Base-by-base conservation (phyloP, 2,888 invertebrate species). In the Hyposoter didymator region DNA sequence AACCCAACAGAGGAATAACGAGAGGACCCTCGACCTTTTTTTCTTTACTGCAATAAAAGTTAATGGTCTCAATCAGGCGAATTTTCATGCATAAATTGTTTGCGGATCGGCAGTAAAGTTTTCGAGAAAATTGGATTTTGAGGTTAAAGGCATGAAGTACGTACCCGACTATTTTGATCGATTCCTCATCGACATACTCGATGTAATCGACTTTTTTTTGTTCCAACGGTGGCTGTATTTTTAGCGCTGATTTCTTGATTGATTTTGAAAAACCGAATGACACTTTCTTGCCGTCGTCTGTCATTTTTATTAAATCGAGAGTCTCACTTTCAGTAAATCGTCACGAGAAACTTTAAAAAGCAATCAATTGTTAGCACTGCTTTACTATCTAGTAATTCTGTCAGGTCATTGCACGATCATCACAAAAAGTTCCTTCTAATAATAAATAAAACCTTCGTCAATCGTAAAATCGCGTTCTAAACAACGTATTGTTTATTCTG, bases 211-310 rank as follows among this genome's bases (percentile, higher is more conserved):
- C 95, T 89, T 95, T 95, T 82, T 95, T 95, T 79, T 95, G 94
- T 72, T 94, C 93, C n/a, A 89, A 88, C 89, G 91, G 89, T 47
- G 91, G 87, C 88, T 91, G 88, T 72, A 89, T 90, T 59, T 95
- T 89, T 12, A 95, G 89, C 81, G 92, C 93, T 7, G 95, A 88
- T 90, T 96, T 96, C 89, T 95, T 96, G 6, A 94, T 92, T 0
- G 96, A 95, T 95, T 97, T 97, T 90, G 95, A 96, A 94, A 98
- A 98, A 70, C 97, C 96, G 93, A 98, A 98, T 0, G 97, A 97
- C 91, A 98, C 96, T 93, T 97, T 97, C 88, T 97, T 97, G 75
- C 94, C 93, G 88, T 96, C 96, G 59, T 93, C 93, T 84, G 92
- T 90, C 92, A 92, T 91, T 59, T 59, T 59, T 28, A 84, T 84